Conservation (phyloP, 2,113 vertebrate genomes). For the Fukomys damarensis region DNA sequence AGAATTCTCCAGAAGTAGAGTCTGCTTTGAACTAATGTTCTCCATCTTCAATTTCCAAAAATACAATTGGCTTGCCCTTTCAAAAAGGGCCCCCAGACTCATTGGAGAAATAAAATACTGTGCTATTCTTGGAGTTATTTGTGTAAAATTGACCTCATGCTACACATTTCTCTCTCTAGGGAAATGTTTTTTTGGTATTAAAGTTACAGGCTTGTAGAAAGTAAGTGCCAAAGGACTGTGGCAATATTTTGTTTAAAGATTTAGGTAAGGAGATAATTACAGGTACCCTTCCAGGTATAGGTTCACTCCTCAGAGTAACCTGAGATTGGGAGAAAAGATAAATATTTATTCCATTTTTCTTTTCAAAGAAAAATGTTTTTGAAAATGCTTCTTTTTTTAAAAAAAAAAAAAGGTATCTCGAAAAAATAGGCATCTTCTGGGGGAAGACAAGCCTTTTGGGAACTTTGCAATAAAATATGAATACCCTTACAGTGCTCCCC, state of each 20-base stretch:
- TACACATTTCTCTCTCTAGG: not conserved
- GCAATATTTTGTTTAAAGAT: not conserved
- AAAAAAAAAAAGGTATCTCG: no score
- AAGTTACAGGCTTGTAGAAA: not conserved
- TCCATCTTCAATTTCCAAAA: slow-evolving; percentile 26
- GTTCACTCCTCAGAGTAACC: not conserved
- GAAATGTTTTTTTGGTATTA: not conserved
- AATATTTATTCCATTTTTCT: not conserved
- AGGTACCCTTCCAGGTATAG: not conserved
- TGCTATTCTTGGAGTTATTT: not conserved
- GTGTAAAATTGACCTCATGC: not conserved
- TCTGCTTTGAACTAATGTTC: not conserved
- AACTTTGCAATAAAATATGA: not conserved
- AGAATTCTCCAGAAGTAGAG: not conserved
- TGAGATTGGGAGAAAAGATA: not conserved
- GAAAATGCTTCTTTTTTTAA: not conserved
- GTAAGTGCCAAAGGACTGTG: not conserved
- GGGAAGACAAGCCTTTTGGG: not conserved
- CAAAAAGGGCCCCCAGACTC: not conserved
- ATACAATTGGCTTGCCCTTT: not conserved
- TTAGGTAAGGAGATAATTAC: not conserved
- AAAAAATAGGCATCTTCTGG: not conserved
- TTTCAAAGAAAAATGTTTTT: not conserved
- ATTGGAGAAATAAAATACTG: not conserved
- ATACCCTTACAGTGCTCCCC: fast-evolving